phyloP scores from a whole-genome alignment of 92 coral and sea anemone genomes.

The Micromussa lordhowensis region DNA sequence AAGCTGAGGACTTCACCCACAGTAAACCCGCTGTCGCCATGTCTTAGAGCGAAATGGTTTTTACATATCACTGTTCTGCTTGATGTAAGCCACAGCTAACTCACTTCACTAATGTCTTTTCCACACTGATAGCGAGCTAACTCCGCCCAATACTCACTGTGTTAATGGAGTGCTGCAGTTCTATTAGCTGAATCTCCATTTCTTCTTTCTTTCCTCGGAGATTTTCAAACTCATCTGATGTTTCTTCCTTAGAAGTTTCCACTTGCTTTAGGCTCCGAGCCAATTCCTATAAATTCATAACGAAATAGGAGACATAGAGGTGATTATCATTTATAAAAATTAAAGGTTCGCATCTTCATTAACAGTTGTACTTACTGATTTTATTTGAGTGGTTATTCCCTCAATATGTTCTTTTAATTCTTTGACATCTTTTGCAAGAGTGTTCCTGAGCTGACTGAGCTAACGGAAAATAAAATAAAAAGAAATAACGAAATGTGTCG shows the following conservation, averaged over 20 bases:
- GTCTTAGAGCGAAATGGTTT: too few relatives aligned
- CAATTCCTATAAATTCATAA: constrained; percentile 58
- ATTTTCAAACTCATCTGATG: constrained; percentile 66
- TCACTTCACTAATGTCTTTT: not conserved
- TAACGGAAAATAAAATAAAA: not conserved
- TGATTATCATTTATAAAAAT: not conserved
- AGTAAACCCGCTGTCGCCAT: too few relatives aligned
- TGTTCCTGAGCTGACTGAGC: constrained; percentile 34
- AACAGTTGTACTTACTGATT: constrained; percentile 45
- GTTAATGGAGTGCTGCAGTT: constrained; percentile 64
- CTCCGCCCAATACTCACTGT: constrained; percentile 37
- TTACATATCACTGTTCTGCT: not conserved
- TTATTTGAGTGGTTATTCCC: constrained; percentile 48
- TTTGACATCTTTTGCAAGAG: constrained; percentile 30
- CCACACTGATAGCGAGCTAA: not conserved
- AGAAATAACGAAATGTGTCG: too few relatives aligned
- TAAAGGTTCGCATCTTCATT: not conserved
- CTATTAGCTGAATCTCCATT: constrained; percentile 66
- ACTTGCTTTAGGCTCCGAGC: constrained; percentile 68
- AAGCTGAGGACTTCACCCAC: not conserved
- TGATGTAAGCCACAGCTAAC: not conserved
- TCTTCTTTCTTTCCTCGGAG: constrained; percentile 74
- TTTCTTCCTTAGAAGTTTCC: constrained; percentile 74
- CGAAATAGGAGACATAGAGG: not conserved
- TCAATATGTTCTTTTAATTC: constrained; percentile 53